A percentile compares a stretch with the other conserved stretches of the same genome.
phyloP scores from a whole-genome alignment of 1,140 invertebrate genomes.

The Trichomalopsis sarcophagae region DNA sequence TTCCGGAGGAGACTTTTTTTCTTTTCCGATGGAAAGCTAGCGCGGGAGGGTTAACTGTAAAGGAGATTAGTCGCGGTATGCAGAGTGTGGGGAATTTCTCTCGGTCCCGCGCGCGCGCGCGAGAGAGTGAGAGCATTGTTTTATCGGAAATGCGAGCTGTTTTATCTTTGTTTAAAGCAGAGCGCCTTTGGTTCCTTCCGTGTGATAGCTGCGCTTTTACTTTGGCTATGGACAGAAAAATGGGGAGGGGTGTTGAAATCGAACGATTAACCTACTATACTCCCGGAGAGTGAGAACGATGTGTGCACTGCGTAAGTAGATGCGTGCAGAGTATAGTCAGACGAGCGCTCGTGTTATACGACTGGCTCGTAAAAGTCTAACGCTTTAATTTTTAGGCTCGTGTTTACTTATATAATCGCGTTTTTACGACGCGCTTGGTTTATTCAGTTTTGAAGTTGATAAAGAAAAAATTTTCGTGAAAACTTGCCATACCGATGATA shows the following conservation, averaged over 20 bases:
- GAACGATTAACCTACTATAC: neutral
- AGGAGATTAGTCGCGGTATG: neutral
- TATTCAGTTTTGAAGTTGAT: neutral
- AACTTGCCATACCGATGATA: neutral
- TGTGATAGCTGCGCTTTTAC: too few relatives aligned
- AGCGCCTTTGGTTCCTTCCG: too few relatives aligned
- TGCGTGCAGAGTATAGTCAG: neutral
- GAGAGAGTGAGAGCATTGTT: neutral
- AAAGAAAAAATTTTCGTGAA: too few relatives aligned
- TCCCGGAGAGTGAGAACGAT: neutral
- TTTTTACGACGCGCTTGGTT: neutral
- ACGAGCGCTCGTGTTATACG: neutral
- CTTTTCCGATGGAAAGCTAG: constrained; percentile 22
- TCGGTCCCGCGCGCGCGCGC: too few relatives aligned
- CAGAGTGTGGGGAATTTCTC: neutral
- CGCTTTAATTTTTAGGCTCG: too few relatives aligned
- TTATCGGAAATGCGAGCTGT: neutral
- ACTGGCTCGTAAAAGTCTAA: neutral
- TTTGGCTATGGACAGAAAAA: too few relatives aligned
- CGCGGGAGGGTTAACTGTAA: constrained; percentile 18
- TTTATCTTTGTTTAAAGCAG: neutral
- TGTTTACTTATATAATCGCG: neutral
- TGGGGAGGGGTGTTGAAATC: neutral
- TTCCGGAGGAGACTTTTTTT: neutral
- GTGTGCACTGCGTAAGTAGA: neutral